A percentile compares a stretch with the other conserved stretches of the same genome.
Conservation (phyloP, 2,888 invertebrate genomes). For the Mesodorylaimus sp. region DNA sequence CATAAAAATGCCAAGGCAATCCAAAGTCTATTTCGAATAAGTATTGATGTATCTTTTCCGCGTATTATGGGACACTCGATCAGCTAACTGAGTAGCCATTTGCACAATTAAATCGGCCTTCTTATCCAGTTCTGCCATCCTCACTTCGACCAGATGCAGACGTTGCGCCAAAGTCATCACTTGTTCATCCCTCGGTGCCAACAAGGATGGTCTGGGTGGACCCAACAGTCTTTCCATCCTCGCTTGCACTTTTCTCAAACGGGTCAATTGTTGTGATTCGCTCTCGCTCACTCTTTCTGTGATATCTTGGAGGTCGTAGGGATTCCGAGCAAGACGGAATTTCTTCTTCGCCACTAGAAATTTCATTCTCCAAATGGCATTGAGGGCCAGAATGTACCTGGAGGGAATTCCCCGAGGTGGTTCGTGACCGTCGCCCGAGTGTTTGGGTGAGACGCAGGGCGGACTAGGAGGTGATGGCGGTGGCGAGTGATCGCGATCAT, state of each 20-base stretch:
- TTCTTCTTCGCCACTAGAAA: constrained; percentile 10
- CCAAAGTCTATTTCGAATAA: too few relatives aligned
- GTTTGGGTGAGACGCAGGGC: too few relatives aligned
- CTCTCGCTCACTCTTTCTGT: constrained; percentile 19
- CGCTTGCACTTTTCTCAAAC: neutral
- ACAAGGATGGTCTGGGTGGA: neutral
- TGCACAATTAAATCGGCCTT: constrained; percentile 1
- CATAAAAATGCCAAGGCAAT: too few relatives aligned
- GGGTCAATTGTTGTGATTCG: neutral
- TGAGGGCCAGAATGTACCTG: neutral
- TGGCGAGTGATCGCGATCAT: too few relatives aligned
- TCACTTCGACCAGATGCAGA: neutral
- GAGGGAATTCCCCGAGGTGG: neutral
- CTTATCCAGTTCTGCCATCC: constrained; percentile 2
- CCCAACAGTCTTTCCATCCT: neutral
- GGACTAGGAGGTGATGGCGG: too few relatives aligned
- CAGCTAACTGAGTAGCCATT: neutral
- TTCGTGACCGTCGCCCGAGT: neutral
- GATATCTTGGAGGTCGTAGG: constrained; percentile 19
- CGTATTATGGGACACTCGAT: too few relatives aligned
- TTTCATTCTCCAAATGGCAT: neutral
- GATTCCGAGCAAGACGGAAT: constrained; percentile 17
- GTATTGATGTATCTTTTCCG: too few relatives aligned
- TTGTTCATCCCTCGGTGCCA: neutral
- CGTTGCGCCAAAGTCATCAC: neutral